These are phyloP conservation scores for Perca flavescens DNA, from an alignment of 2,113 vertebrate genomes.

Conservation along the genomic window DNA sequence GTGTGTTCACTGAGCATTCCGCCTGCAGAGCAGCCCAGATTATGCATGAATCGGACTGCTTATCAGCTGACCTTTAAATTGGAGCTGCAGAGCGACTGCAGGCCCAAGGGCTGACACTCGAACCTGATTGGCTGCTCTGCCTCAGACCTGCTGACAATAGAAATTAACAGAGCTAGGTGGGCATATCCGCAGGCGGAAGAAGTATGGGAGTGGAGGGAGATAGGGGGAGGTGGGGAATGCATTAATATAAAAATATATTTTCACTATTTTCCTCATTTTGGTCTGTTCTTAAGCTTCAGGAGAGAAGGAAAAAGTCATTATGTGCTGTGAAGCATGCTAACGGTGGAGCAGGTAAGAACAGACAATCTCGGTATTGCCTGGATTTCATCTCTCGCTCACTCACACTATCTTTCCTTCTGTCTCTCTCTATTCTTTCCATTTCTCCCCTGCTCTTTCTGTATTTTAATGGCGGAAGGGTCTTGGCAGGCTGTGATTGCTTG, in stretches of 20 bases:
- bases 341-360: constrained; percentile 60
- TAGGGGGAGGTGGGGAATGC: constrained; percentile 47
- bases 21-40: constrained; percentile 71
- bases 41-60: constrained; percentile 83
- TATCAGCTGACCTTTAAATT: constrained; percentile 88
- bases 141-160: constrained; percentile 84
- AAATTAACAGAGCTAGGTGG: constrained; percentile 83
- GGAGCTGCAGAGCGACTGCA: constrained; percentile 77
- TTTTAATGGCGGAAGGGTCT: constrained; percentile 65
- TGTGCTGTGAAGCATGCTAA: constrained; percentile 82
- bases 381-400: constrained; percentile 69
- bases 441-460: constrained; percentile 39
- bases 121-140: constrained; percentile 78
- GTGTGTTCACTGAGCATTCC: constrained; percentile 6
- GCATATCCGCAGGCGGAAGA: constrained; percentile 73
- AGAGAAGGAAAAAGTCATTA: constrained; percentile 82
- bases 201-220: constrained; percentile 49
- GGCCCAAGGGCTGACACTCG: constrained; percentile 73
- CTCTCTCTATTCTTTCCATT: constrained; percentile 34
- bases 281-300: constrained; percentile 74
- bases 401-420: constrained; percentile 52
- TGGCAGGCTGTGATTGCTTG: constrained; percentile 70
- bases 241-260: constrained; percentile 78
- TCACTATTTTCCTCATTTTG: constrained; percentile 68
- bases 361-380: constrained; percentile 59